Evolutionary conservation across 2,888 invertebrate genomes (phyloP).

Genomic region (Drosophila colorata): DNA sequence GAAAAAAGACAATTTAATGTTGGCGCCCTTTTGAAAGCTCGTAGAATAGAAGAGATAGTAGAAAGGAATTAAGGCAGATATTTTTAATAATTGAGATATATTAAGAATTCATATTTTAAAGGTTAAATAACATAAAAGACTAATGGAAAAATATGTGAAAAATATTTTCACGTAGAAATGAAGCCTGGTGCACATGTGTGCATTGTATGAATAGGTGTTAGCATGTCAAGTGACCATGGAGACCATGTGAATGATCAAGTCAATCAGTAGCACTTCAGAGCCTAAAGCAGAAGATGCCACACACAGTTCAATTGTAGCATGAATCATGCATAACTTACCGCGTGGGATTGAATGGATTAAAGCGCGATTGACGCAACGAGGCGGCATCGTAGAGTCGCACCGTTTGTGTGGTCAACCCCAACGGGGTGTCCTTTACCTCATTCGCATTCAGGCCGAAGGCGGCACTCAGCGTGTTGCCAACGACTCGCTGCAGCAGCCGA

Average conservation of each 20-base stretch:
- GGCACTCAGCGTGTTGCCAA: conserved; percentile 72
- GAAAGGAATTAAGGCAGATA: no score
- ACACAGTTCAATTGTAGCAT: neutral
- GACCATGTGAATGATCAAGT: neutral
- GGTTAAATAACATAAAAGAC: no score
- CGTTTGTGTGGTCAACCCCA: conserved; percentile 62
- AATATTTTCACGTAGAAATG: no score
- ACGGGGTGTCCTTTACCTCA: conserved; percentile 11
- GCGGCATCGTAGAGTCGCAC: conserved; percentile 77
- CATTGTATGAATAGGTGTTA: neutral
- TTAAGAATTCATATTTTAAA: no score
- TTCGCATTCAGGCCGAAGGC: conserved; percentile 74
- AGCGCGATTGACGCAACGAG: conserved; percentile 79
- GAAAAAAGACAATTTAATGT: no score
- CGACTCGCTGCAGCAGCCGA: conserved; percentile 69
- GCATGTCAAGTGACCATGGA: no score
- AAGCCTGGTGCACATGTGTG: no score
- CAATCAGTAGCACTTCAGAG: neutral
- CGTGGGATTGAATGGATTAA: conserved; percentile 83
- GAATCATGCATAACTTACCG: conserved; percentile 72
- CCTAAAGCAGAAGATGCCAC: neutral
- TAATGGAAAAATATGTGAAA: no score
- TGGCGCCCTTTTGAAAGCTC: no score
- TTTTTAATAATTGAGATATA: no score
- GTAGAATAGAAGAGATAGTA: no score